Evolutionary conservation across 2,888 invertebrate species (phyloP).

Genomic region (Morpho achilles): DNA sequence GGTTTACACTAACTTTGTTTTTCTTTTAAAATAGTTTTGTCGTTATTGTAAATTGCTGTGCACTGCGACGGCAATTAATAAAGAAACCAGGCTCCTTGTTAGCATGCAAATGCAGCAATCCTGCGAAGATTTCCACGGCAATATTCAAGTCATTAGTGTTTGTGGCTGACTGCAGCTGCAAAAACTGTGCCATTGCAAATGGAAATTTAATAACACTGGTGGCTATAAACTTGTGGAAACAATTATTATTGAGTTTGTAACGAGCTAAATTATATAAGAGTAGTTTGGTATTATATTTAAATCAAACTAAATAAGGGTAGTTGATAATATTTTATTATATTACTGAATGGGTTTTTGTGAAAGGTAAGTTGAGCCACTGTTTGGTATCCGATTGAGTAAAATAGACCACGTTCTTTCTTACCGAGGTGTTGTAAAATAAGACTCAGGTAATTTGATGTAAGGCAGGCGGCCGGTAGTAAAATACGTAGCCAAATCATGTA

Average conservation of each 20-base stretch:
- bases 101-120: conserved; percentile 60
- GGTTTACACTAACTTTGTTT: conserved; percentile 8
- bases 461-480: no score
- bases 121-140: conserved; percentile 49
- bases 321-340: no score
- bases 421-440: no score
- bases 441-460: no score
- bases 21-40: conserved; percentile 11
- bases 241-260: conserved; percentile 7
- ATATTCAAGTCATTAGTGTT: conserved; percentile 65
- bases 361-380: no score
- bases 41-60: conserved; percentile 18
- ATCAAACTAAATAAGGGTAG: no score
- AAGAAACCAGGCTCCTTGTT: conserved; percentile 49
- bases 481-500: no score
- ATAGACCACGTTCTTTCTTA: no score
- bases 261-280: not conserved
- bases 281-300: no score
- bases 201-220: conserved; percentile 26
- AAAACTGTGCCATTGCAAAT: conserved; percentile 37
- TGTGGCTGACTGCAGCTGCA: conserved; percentile 46
- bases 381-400: no score
- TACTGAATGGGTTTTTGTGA: no score
- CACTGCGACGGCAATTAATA: conserved; percentile 46
- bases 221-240: conserved; percentile 15